Base-by-base conservation (phyloP, 2,113 vertebrate genomes). In the Rhabdornis inornatus region DNA sequence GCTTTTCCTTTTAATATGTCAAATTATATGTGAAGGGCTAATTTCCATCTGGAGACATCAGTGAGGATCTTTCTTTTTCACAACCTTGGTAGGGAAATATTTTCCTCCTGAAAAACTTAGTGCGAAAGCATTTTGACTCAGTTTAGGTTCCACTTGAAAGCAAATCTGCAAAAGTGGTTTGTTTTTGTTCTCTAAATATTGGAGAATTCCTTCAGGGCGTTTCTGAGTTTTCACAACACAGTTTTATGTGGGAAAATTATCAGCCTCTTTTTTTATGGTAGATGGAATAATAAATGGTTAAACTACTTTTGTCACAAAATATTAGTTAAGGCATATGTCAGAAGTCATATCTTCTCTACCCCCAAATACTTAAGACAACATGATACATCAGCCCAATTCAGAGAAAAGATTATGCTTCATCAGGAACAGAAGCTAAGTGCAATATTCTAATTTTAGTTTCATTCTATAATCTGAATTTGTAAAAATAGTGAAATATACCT, bases 1-100 rank as follows among this genome's bases (percentile, higher is more conserved):
- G 66, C 60, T 91, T 90, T 95, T 92, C 94, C 59, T 96, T 97
- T 95, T 92, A 93, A 92, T 86, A 95, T 92, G 95, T 95, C 95
- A 96, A 96, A 97, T 97, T 97, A 92, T 83, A 95, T 94, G 92
- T 95, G 95, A 97, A 97, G 90, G 94, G 83, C 92, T 97, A 95
- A 97, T 96, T 95, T 96, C 95, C 87, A 71, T 92, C 94, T 89
- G 59, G 94, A 94, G 90, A 94, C 78, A 95, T 94, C 91, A 77
- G 35, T 40, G 66, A 96, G 39, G 59, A 95, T 94, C 87, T 94
- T 96, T 77, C 75, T 90, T 94, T 76, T 89, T 91, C 63, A 77
- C 94, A 96, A 52, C 80, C 90, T 96, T 96, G 89, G 65, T 66
- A 95, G 63, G 47, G 56, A 92, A 94, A 85, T 50, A 20, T 90